Percentiles rank a stretch among this genome's conserved stretches.
Conservation (phyloP, 30 jellyfish, hydroid and myxozoan species). For the Aurelia coerulea region DNA sequence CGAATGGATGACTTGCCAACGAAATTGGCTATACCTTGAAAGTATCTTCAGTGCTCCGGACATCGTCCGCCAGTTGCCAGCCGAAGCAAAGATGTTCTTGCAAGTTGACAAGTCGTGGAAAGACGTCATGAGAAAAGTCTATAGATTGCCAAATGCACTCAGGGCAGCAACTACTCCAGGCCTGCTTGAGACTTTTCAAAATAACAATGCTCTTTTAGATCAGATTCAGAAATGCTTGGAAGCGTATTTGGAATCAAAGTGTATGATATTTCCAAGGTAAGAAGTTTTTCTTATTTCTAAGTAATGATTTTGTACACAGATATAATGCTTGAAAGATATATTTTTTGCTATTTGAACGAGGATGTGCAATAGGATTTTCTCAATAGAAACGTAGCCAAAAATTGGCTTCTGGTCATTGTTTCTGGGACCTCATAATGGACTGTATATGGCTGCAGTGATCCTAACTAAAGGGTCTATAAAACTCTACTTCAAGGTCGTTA, state of each 20-base stretch:
- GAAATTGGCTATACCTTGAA: conserved; percentile 98
- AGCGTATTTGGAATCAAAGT: conserved; percentile 97
- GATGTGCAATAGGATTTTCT: too few relatives aligned
- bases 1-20: conserved; percentile 98
- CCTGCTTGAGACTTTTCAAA: conserved; percentile 86
- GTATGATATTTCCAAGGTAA: conserved; percentile 98
- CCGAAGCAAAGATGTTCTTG: conserved; percentile 98
- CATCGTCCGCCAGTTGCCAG: conserved; percentile 97
- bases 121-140: conserved; percentile 95
- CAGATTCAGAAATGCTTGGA: conserved; percentile 99
- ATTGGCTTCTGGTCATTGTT: too few relatives aligned
- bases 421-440: too few relatives aligned
- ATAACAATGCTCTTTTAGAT: conserved; percentile 90
- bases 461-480: too few relatives aligned
- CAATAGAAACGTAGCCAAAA: too few relatives aligned
- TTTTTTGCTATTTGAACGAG: too few relatives aligned
- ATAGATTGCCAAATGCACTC: conserved; percentile 96
- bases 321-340: too few relatives aligned
- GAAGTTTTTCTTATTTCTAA: background rate
- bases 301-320: background rate
- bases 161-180: conserved; percentile 99
- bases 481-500: too few relatives aligned
- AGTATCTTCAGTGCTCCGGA: conserved; percentile 99
- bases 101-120: conserved; percentile 99
- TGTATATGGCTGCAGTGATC: too few relatives aligned